phyloP scores from a whole-genome alignment of 2,113 vertebrate species.

The Tetraodon nigroviridis region DNA sequence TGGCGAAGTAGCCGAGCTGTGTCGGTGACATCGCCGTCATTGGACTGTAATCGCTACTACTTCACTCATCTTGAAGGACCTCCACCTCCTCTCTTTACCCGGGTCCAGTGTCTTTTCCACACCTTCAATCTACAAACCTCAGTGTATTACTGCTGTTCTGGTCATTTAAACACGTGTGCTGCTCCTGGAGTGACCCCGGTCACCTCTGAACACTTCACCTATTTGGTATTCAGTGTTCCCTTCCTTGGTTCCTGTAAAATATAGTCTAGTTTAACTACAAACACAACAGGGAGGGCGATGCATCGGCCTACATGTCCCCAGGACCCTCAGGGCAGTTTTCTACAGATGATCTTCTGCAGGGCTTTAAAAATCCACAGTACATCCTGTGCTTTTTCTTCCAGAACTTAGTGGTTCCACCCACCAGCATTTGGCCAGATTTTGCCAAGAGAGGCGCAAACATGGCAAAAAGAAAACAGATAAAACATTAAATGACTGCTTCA shows the following conservation, averaged over 20 bases:
- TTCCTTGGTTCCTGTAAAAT: not conserved
- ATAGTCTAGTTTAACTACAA: no score
- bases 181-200: not conserved
- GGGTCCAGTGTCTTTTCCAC: conserved; percentile 38
- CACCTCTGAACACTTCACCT: conserved; percentile 8
- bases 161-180: conserved; percentile 20
- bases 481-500: no score
- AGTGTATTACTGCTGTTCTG: conserved; percentile 31
- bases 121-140: conserved; percentile 14
- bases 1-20: conserved; percentile 34
- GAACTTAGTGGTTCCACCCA: conserved; percentile 5
- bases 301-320: not conserved
- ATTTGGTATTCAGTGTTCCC: not conserved
- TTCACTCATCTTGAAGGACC: conserved; percentile 39
- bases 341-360: conserved; percentile 4
- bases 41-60: conserved; percentile 33
- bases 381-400: not conserved
- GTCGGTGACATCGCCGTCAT: conserved; percentile 34
- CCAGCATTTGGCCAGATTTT: not conserved
- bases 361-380: not conserved
- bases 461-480: no score
- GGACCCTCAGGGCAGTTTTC: not conserved
- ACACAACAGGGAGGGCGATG: no score
- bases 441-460: no score
- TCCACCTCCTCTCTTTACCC: conserved; percentile 33